phyloP scores from a whole-genome alignment of 2,797 vertebrate genomes.

The Labeo calbasu region DNA sequence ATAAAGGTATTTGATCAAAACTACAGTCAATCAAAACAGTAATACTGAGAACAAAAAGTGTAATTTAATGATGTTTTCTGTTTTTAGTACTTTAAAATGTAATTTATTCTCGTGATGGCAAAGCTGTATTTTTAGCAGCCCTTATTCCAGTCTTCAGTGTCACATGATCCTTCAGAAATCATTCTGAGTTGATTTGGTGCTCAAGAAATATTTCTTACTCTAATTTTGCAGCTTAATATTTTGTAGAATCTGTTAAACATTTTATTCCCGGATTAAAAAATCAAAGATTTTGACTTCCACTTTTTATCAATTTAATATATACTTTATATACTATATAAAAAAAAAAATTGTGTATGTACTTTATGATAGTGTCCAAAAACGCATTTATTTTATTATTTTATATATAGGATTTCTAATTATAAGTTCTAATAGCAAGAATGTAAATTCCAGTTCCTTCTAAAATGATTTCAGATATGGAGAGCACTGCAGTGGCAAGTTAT shows the following conservation, averaged over 20 bases:
- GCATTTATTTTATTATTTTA: neutral
- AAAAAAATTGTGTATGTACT: no score
- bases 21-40: neutral
- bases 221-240: neutral
- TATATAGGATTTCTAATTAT: neutral
- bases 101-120: no score
- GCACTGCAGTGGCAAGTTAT: conserved; percentile 30
- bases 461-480: conserved; percentile 6
- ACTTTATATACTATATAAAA: neutral
- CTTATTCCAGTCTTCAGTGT: neutral
- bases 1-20: neutral
- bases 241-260: neutral
- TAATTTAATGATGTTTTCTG: neutral
- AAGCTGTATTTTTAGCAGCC: neutral
- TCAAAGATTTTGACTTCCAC: neutral
- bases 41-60: neutral
- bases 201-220: neutral
- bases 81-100: no score
- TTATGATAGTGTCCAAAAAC: neutral
- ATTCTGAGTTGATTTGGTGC: neutral
- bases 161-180: neutral
- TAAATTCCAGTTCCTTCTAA: neutral
- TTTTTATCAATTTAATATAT: neutral
- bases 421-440: neutral
- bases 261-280: neutral